These are phyloP conservation scores for Podocnemis expansa DNA, from an alignment of 2,113 vertebrate genomes.

Conservation along the genomic window DNA sequence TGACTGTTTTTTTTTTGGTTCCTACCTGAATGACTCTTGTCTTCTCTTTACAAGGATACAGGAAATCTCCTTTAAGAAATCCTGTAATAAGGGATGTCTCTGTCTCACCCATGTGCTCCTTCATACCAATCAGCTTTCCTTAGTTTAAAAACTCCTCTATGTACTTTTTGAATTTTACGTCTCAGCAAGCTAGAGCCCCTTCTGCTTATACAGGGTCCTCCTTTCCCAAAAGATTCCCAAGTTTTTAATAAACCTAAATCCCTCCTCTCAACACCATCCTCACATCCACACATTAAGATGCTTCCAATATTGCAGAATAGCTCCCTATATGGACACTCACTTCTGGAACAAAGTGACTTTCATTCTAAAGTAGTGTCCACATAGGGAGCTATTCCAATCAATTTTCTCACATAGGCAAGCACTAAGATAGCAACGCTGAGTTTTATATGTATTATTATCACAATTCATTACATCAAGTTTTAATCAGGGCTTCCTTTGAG, in stretches of 20 bases:
- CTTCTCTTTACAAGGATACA: too few species aligned
- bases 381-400: not conserved
- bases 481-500: not conserved
- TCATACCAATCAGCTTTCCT: too few species aligned
- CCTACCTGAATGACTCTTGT: too few species aligned
- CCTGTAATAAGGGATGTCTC: too few species aligned
- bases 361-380: not conserved
- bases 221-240: too few species aligned
- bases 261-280: not conserved
- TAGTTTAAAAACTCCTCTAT: too few species aligned
- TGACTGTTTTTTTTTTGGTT: too few species aligned
- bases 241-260: not conserved
- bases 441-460: not conserved
- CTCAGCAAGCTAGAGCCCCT: too few species aligned
- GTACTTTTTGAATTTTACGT: too few species aligned
- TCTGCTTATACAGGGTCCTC: too few species aligned
- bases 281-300: not conserved
- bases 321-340: not conserved
- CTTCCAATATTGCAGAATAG: not conserved
- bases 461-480: not conserved
- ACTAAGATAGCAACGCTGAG: accelerated
- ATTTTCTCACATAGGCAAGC: not conserved
- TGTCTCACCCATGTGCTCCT: too few species aligned
- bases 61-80: too few species aligned
- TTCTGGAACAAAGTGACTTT: not conserved